A percentile compares a stretch with the other conserved stretches of the same genome.
Conservation (phyloP, 2,888 invertebrate genomes). For the Sinelater perroti region DNA sequence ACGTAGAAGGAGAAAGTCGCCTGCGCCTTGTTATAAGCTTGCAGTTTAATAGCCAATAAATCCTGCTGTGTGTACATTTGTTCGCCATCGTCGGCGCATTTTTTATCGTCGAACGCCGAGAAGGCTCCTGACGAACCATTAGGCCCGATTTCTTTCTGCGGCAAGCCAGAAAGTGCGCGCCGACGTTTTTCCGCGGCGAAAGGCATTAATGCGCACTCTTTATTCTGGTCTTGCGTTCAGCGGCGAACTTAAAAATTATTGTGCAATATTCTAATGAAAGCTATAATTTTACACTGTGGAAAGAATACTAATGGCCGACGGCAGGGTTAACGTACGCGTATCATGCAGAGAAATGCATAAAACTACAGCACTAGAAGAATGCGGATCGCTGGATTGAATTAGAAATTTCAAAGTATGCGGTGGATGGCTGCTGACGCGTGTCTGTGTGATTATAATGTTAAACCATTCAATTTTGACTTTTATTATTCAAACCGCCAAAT, state of each 20-base stretch:
- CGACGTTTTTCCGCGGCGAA: too few relatives aligned
- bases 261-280: conserved; percentile 3
- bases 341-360: conserved; percentile 3
- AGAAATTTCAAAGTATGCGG: too few relatives aligned
- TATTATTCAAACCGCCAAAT: too few relatives aligned
- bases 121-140: not conserved
- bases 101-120: not conserved
- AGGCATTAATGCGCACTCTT: too few relatives aligned
- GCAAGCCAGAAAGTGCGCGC: too few relatives aligned
- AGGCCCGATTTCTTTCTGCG: too few relatives aligned
- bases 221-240: too few relatives aligned
- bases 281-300: not conserved
- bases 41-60: conserved; percentile 7
- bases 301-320: conserved; percentile 6
- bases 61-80: conserved; percentile 8
- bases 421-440: too few relatives aligned
- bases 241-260: not conserved
- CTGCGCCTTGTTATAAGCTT: conserved; percentile 3
- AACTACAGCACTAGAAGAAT: conserved; percentile 11
- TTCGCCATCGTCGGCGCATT: not conserved
- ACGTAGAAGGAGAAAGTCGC: conserved; percentile 6
- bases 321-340: conserved; percentile 9
- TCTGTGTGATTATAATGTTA: too few relatives aligned
- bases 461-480: too few relatives aligned
- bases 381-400: too few relatives aligned